Evolutionary conservation across 2,888 invertebrate species (phyloP).

Genomic region (Melieria omissa): DNA sequence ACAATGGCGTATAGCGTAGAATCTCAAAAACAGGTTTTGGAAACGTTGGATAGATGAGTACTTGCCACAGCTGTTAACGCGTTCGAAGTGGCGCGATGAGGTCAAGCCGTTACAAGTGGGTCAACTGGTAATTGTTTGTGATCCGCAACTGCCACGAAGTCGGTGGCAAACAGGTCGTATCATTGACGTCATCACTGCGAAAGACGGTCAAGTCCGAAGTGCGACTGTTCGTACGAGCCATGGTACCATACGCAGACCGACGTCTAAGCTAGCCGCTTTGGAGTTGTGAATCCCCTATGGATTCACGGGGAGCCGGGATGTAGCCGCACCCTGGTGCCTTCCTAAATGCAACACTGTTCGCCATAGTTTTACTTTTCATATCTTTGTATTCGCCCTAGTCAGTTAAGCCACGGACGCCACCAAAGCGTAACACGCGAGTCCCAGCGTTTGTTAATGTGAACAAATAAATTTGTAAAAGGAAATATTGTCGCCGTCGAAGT

Average conservation of each 20-base stretch:
- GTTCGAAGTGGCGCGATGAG: constrained; percentile 34
- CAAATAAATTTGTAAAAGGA: no score
- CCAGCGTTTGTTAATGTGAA: no score
- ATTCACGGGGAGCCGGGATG: constrained; percentile 19
- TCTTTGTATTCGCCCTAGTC: no score
- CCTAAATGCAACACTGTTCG: no score
- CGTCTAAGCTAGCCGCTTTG: constrained; percentile 34
- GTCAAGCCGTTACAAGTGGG: constrained; percentile 24
- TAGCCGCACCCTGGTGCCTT: not conserved
- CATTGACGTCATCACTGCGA: constrained; percentile 11
- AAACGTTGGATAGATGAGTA: constrained; percentile 36
- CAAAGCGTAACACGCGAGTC: no score
- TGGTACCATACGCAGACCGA: constrained; percentile 37
- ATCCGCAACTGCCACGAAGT: constrained; percentile 21
- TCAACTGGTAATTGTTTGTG: constrained; percentile 37
- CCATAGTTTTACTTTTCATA: no score
- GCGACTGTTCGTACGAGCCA: constrained; percentile 34
- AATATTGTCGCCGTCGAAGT: no score
- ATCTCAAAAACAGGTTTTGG: constrained; percentile 35
- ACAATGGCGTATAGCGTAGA: constrained; percentile 38
- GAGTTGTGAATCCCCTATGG: constrained; percentile 33
- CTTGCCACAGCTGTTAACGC: constrained; percentile 33
- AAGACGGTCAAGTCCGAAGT: constrained; percentile 36
- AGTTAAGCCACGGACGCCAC: no score
- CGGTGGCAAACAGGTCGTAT: constrained; percentile 38